Percentiles rank a stretch among this genome's conserved stretches.
Conservation (phyloP, 2,797 vertebrate species). For the Gymnocypris eckloni region DNA sequence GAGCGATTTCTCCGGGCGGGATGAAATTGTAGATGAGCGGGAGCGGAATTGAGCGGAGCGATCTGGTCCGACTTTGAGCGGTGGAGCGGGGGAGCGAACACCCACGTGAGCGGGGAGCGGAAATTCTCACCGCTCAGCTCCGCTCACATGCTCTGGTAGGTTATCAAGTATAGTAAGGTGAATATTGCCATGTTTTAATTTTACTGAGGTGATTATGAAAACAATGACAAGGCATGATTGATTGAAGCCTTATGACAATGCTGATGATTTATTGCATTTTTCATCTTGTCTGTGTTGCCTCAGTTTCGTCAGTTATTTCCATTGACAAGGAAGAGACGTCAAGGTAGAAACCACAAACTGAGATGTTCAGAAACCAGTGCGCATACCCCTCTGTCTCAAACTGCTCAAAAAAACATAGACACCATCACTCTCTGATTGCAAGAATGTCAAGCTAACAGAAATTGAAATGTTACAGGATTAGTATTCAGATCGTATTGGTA, state of each 20-base stretch:
- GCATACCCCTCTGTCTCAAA: not conserved
- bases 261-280: not conserved
- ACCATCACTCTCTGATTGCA: not conserved
- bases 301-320: not conserved
- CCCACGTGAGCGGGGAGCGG: too few relatives aligned
- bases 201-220: not conserved
- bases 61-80: too few relatives aligned
- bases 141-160: too few relatives aligned
- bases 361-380: not conserved
- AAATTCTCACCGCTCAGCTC: too few relatives aligned
- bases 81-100: too few relatives aligned
- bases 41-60: too few relatives aligned
- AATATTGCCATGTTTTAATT: not conserved
- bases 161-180: not conserved
- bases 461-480: not conserved
- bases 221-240: not conserved
- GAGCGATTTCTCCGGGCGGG: too few relatives aligned
- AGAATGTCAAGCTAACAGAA: slow-evolving; percentile 13
- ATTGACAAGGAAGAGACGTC: too few relatives aligned
- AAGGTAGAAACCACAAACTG: not conserved
- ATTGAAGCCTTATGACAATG: not conserved
- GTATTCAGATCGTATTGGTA: not conserved
- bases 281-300: not conserved
- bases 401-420: not conserved
- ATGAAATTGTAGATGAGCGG: too few relatives aligned